Evolutionary conservation across 2,888 invertebrate species (phyloP), one percentile per base, ranked within the genome.

Genomic region (Theretra japonica): DNA sequence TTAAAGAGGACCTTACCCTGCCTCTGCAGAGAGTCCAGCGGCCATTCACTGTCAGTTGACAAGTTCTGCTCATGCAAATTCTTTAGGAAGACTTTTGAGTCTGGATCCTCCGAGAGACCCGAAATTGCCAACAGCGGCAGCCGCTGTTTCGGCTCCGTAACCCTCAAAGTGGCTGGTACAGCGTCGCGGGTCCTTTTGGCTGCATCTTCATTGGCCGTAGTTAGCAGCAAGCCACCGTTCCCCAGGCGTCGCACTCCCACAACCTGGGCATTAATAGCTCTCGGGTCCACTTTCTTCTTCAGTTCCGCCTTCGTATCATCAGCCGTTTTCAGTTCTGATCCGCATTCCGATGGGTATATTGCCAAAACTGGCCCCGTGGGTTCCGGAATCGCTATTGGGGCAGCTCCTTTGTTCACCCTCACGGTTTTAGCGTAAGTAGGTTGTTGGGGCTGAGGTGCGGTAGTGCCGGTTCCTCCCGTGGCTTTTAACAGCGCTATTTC

Each of bases 161-260:
- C 70, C 59, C 72, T 23, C 0, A 72, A 76, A 57, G 5, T 57
- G 25, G 17, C 72, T 41, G 21, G 70, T 8, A 30, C 74, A n/a
- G 75, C 76, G n/a, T 11, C 25, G 0, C 33, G 33, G 17, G 69
- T 56, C 28, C 11, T 74, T 11, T 28, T 71, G 19, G 57, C 74
- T 3, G 28, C 73, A 5, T 15, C 71, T 3, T 28, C 72, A 2
- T 23, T 72, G 1, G 69, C 53, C 0, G 70, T 74, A 7, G 7
- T 33, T 0, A 81, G 3, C 0, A 76, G 65, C 0, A 77, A 73
- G 0, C 78, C 80, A 0, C 72, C 71, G 23, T 56, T 78, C 3
- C 77, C 77, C 0, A 80, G 71, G 30, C 65, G 74, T 0, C 76
- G 25, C 0, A 75, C 69, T 0, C 57, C 7, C 19, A 58, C 1